Base-by-base conservation (phyloP, 1,140 invertebrate genomes). In the Nephotettix cincticeps region DNA sequence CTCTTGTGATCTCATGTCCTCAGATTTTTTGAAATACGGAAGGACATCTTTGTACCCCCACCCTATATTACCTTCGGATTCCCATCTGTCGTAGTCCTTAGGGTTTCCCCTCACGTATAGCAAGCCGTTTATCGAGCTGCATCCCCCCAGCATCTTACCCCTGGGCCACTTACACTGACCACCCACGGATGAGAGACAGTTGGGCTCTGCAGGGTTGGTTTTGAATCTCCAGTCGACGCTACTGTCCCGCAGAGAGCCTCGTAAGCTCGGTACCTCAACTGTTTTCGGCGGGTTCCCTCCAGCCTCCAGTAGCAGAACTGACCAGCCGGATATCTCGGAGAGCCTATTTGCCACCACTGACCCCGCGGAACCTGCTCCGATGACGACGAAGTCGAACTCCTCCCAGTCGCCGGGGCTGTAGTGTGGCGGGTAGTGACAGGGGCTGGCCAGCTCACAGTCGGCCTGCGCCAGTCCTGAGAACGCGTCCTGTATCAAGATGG, bases 191-290 rank as follows among this genome's bases (percentile, higher is more conserved):
- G 32, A 81, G 75, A 85, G 81, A 29, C 25, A 17, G 32, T 40
- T 90, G 88, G 1, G 91, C 90, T 73, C 82, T 86, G 73, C 93
- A 93, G 9, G 87, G 85, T 91, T 92, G 93, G 80, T 93, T 93
- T 83, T 82, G 0, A 89, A 92, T 23, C 17, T n/a, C 2, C 40
- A 27, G 23, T 86, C 82, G 63, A 84, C 81, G 40, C 47, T 47
- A 30, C 14, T 54, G 25, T 64, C 27, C n/a, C 9, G 19, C 25
- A 27, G 23, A 19, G 32, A 66, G 32, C 27, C 88, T 81, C 32
- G 90, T 88, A 43, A 90, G 83, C 1, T 88, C 80, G 0, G 90
- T 82, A 0, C 90, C 89, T 23, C 90, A 81, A 23, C 90, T 78
- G 1, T 92, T 84, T 75, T 93, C 91, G 0, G 89, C 90, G 2